Evolutionary conservation across 1,140 invertebrate genomes (phyloP), one percentile per base, ranked within the genome.

Genomic region (Lutraria rhynchaena): DNA sequence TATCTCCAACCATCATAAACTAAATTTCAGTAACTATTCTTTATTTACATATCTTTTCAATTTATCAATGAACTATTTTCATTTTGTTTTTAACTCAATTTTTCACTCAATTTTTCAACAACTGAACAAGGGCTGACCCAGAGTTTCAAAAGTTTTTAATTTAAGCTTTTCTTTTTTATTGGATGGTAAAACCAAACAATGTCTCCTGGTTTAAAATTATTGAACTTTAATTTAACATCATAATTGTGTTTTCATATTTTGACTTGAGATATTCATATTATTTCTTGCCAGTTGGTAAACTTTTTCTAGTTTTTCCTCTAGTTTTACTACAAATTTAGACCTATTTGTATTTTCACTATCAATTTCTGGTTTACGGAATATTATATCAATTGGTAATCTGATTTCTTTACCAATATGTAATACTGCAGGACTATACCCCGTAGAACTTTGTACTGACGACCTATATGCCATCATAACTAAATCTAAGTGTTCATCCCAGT

Each of bases 201-300:
- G n/a, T n/a, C n/a, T n/a, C n/a, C n/a, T n/a, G n/a, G n/a, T n/a
- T n/a, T n/a, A n/a, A n/a, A n/a, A n/a, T n/a, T n/a, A n/a, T n/a
- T n/a, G n/a, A n/a, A n/a, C n/a, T n/a, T 71, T 44, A 77, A 22
- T 19, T 67, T 57, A n/a, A 41, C 46, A 61, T 81, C 58, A 78
- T 81, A 84, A 35, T 53, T 41, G 31, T 24, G 44, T 65, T 75
- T 84, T 70, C 63, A 63, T 11, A 19, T 53, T 27, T n/a, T n/a
- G n/a, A n/a, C n/a, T n/a, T n/a, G n/a, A n/a, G n/a, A n/a, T n/a
- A n/a, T n/a, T n/a, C n/a, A n/a, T n/a, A n/a, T n/a, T n/a, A n/a
- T n/a, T n/a, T n/a, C n/a, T n/a, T n/a, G n/a, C n/a, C n/a, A n/a
- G 87, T 37, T 83, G 74, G 55, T 73, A 82, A 15, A 83, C 29